phyloP scores from a whole-genome alignment of 30 jellyfish, hydroid and myxozoan species.

The Pseudorhiza aurosa region DNA sequence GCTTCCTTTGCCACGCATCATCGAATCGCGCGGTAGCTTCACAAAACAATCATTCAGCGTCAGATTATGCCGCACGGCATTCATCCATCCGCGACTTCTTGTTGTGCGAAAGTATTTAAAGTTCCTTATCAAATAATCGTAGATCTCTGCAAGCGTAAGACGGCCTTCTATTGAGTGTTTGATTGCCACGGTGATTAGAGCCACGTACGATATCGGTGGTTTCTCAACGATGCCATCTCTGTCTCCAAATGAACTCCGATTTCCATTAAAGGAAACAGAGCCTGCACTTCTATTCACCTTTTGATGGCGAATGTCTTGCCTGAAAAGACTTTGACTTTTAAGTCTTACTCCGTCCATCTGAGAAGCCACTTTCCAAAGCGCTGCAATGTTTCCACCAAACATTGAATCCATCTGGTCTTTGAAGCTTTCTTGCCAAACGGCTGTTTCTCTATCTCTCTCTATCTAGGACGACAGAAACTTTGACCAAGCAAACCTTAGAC shows the following conservation, averaged over 20 bases:
- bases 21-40: conserved; percentile 66
- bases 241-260: conserved; percentile 18
- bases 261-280: conserved; percentile 10
- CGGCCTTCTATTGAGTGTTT: conserved; percentile 35
- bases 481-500: no score
- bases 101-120: conserved; percentile 51
- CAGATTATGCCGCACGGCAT: conserved; percentile 76
- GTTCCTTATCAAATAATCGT: conserved; percentile 39
- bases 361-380: not conserved
- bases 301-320: not conserved
- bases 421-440: not conserved
- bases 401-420: not conserved
- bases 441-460: no score
- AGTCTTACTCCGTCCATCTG: not conserved
- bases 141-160: conserved; percentile 44
- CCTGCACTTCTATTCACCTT: not conserved
- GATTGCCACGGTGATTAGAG: conserved; percentile 67
- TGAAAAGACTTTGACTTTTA: not conserved
- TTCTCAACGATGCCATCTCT: conserved; percentile 29
- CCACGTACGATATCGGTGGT: conserved; percentile 73
- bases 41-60: conserved; percentile 73
- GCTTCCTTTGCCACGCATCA: conserved; percentile 72
- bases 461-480: no score
- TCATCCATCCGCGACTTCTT: conserved; percentile 61
- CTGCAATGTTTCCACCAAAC: no score